phyloP scores from a whole-genome alignment of 53 echinoderm and acorn worm genomes.

The Antedon mediterranea region DNA sequence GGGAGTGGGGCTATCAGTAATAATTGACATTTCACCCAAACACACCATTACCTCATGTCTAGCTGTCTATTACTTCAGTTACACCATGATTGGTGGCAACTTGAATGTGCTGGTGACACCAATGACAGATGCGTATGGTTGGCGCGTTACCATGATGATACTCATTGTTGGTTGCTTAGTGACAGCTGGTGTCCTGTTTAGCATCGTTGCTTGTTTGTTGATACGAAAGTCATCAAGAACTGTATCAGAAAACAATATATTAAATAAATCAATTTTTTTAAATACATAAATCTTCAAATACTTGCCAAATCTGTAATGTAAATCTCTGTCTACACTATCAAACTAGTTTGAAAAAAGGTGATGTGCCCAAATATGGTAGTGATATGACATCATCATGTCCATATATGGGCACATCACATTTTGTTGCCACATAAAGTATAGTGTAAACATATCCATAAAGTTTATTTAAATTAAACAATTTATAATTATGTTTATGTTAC shows the following conservation, averaged over 20 bases:
- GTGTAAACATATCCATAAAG: too few species aligned
- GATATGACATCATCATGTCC: too few species aligned
- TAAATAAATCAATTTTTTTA: too few species aligned
- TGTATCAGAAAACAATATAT: neutral
- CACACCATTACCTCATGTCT: neutral
- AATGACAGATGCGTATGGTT: neutral
- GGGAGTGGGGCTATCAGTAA: constrained; percentile 18
- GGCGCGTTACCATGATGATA: constrained; percentile 7
- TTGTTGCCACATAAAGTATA: too few species aligned
- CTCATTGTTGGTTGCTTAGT: constrained; percentile 8
- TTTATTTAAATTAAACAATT: too few species aligned
- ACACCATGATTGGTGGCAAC: constrained; percentile 17
- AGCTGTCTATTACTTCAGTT: constrained; percentile 16
- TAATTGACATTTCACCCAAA: constrained; percentile 8
- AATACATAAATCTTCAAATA: too few species aligned
- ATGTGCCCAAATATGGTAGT: too few species aligned
- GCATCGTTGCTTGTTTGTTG: neutral
- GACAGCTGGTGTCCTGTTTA: neutral
- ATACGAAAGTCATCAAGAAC: neutral
- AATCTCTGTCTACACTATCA: too few species aligned
- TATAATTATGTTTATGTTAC: too few species aligned
- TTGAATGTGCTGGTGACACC: constrained; percentile 15
- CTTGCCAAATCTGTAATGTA: too few species aligned
- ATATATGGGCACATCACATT: too few species aligned
- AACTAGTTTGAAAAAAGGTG: too few species aligned